These are phyloP conservation scores for Cremastinae sp. DNA, from an alignment of 2,888 invertebrate genomes.

Conservation along the genomic window DNA sequence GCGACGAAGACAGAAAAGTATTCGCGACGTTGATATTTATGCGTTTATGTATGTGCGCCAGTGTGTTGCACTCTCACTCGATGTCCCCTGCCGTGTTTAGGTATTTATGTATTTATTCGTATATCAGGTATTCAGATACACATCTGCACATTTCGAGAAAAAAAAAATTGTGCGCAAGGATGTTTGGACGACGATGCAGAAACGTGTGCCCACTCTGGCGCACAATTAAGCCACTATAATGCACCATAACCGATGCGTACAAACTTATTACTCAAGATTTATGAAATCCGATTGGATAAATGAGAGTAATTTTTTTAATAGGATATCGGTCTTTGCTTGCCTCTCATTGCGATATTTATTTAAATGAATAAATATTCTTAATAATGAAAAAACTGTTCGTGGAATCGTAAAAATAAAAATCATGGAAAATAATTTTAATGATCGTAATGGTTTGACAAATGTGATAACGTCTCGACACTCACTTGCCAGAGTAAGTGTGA, in stretches of 20 bases:
- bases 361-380: neutral
- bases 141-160: neutral
- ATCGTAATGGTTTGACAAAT: too few species aligned
- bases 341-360: neutral
- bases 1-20: conserved; percentile 31
- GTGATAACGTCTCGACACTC: too few species aligned
- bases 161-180: conserved; percentile 3
- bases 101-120: conserved; percentile 70
- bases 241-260: conserved; percentile 73
- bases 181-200: conserved; percentile 34
- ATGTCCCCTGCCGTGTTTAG: conserved; percentile 67
- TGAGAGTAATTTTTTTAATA: conserved; percentile 70
- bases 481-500: too few species aligned
- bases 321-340: conserved; percentile 60
- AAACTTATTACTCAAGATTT: conserved; percentile 76
- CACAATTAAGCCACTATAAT: conserved; percentile 77
- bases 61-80: conserved; percentile 65
- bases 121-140: conserved; percentile 4
- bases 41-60: conserved; percentile 74
- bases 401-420: neutral
- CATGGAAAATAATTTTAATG: neutral
- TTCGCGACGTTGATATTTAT: conserved; percentile 69
- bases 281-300: conserved; percentile 75
- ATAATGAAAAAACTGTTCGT: too few species aligned
- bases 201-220: conserved; percentile 68